Evolutionary conservation across 2,888 invertebrate species (phyloP), one percentile per base, ranked within the genome.

Genomic region (Euzetes globulus): DNA sequence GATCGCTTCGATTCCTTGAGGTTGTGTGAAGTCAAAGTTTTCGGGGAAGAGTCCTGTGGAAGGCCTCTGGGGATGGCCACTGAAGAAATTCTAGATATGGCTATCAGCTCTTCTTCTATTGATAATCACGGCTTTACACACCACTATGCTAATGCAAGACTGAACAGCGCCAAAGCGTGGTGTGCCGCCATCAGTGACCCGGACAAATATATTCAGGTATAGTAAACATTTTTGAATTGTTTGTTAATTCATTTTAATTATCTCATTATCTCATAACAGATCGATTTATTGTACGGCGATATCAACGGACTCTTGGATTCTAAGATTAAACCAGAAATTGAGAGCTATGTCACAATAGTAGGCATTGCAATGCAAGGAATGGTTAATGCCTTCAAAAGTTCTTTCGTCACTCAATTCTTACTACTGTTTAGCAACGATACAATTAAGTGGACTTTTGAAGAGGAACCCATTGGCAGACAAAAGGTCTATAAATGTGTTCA

Each of bases 51-150:
- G 71, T 76, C 78, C 11, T 80, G 79, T 74, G 80, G 80, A 0
- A 79, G 79, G 65, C 79, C 80, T 17, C 73, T 80, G 29, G 80
- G 80, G n/a, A 80, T 80, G 80, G 79, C 79, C 15, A 78, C 80
- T 0, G 80, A 80, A 78, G 80, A 80, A 72, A 79, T 80, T 27
- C 78, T 77, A 15, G 80, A 80, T 68, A 71, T 74, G 13, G 79
- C 79, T 29, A 77, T 80, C 15, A 76, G 72, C 22, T 78, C 79
- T 9, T 77, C 79, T 1, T 79, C 79, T 0, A 77, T 76, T 58
- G 78, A 77, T 22, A 72, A 72, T 13, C 76, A 77, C 11, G 75
- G 77, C 6, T 72, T 75, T 6, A 19, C 22, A 37, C 77, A 78
- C 27, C 76, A 77, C 65, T 72, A 76, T n/a, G 77, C 76, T 11